Conservation (phyloP, 2,888 invertebrate species). For the Torymus texanus region DNA sequence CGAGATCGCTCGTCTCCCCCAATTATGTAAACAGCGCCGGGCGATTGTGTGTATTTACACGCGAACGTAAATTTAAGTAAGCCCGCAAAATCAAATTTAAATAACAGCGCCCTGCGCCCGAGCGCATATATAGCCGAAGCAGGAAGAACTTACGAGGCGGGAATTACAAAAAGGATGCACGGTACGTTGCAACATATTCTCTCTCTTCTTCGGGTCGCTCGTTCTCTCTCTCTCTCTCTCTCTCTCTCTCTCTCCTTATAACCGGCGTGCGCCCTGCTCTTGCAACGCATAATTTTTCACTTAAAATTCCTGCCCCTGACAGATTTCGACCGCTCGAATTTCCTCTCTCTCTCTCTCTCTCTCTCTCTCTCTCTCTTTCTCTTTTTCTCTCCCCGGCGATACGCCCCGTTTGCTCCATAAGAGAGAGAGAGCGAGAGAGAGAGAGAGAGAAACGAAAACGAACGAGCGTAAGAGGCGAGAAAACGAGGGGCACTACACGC, state of each 20-base stretch:
- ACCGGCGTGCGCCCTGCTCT: background rate
- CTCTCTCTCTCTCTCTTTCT: background rate
- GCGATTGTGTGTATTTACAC: background rate
- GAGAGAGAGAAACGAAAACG: background rate
- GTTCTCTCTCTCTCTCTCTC: too few species aligned
- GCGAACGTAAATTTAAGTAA: slow-evolving; percentile 11
- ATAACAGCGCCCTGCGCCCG: background rate
- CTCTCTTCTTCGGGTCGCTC: too few species aligned
- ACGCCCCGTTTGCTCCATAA: slow-evolving; percentile 40
- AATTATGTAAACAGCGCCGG: slow-evolving; percentile 26
- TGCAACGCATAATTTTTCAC: slow-evolving; percentile 54
- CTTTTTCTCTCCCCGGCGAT: slow-evolving; percentile 1
- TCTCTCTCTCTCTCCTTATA: too few species aligned
- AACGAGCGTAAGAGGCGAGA: slow-evolving; percentile 2
- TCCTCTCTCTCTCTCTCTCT: background rate
- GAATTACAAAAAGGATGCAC: slow-evolving; percentile 10
- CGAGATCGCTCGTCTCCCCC: background rate
- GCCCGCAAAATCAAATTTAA: slow-evolving; percentile 9
- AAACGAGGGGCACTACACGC: background rate
- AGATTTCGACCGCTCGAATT: slow-evolving; percentile 50
- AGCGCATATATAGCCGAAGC: too few species aligned
- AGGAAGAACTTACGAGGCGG: slow-evolving; percentile 1
- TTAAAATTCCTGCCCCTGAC: slow-evolving; percentile 54
- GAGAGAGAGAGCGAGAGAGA: background rate
- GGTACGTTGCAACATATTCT: slow-evolving; percentile 2